Evolutionary conservation across 1,140 invertebrate genomes (phyloP).

Genomic region (Caenorhabditis inopinata): DNA sequence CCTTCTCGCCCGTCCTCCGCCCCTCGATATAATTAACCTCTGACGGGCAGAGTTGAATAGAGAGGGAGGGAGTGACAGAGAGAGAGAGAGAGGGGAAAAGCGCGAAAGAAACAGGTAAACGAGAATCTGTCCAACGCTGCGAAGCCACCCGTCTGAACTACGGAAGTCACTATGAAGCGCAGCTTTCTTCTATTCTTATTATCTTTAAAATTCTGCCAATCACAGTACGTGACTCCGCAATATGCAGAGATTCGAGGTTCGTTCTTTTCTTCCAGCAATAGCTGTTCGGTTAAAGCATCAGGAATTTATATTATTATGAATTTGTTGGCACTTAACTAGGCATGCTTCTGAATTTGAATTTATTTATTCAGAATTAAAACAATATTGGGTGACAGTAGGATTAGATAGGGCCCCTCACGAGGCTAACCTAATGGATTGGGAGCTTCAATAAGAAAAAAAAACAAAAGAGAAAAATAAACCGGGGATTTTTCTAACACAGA

Average conservation of each 20-base stretch:
- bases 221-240: constrained; percentile 15
- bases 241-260: constrained; percentile 24
- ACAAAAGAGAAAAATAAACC: no score
- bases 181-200: background rate
- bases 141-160: constrained; percentile 3
- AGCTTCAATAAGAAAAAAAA: no score
- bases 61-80: background rate
- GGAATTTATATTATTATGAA: no score
- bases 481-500: no score
- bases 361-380: no score
- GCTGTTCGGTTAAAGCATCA: no score
- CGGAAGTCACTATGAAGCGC: background rate
- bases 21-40: constrained; percentile 15
- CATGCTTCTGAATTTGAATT: no score
- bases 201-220: constrained; percentile 11
- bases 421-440: no score
- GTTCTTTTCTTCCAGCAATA: no score
- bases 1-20: background rate
- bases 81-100: background rate
- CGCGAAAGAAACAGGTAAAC: background rate
- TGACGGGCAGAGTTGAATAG: background rate
- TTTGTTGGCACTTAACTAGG: no score
- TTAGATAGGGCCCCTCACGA: no score
- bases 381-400: no score
- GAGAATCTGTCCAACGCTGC: background rate